These are phyloP conservation scores for Drosophila chauvacae DNA, from an alignment of 1,140 invertebrate genomes.

Conservation along the genomic window DNA sequence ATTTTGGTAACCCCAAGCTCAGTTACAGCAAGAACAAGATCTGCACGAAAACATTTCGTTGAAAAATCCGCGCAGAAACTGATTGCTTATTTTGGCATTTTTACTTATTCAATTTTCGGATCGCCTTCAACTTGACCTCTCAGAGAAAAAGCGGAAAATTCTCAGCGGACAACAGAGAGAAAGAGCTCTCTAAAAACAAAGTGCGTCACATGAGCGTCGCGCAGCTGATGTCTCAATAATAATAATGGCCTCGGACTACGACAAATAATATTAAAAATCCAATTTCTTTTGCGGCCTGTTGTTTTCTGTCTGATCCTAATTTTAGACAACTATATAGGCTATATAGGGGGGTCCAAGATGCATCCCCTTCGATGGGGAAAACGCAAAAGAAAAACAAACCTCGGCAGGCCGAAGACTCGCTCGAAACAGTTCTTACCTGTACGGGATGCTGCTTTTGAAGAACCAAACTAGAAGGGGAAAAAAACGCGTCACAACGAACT, in stretches of 20 bases:
- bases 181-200: conserved; percentile 17
- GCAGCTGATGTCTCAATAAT: conserved; percentile 38
- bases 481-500: conserved; percentile 10
- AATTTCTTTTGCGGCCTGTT: conserved; percentile 18
- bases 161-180: conserved; percentile 11
- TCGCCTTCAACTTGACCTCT: conserved; percentile 78
- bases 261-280: conserved; percentile 9
- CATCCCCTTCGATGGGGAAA: background rate
- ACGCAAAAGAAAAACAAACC: background rate
- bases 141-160: conserved; percentile 47
- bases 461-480: background rate
- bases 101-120: conserved; percentile 37
- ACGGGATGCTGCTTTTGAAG: background rate
- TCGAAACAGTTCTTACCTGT: conserved; percentile 6
- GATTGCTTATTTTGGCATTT: conserved; percentile 53
- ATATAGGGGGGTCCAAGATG: background rate
- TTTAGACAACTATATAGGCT: conserved; percentile 21
- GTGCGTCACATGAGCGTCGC: conserved; percentile 36
- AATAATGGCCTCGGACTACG: conserved; percentile 21
- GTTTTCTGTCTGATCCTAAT: conserved; percentile 34
- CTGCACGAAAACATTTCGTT: conserved; percentile 57
- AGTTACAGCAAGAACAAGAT: conserved; percentile 26
- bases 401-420: background rate
- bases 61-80: conserved; percentile 67
- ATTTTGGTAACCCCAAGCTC: background rate